phyloP scores from a whole-genome alignment of 2,888 invertebrate genomes.

The Malthinus seriepunctatus region DNA sequence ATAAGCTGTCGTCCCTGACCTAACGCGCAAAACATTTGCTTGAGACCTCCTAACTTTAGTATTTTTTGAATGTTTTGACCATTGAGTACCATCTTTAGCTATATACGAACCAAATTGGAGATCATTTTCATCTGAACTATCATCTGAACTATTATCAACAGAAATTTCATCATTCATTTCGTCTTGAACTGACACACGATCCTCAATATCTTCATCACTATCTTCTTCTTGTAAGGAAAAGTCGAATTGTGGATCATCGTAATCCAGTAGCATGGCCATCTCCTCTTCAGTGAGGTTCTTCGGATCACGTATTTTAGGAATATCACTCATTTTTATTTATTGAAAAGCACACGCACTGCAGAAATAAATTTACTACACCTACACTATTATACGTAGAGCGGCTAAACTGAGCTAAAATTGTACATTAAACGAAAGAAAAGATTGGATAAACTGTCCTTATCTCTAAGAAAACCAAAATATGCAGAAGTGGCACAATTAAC shows the following conservation, averaged over 20 bases:
- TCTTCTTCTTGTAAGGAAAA: background rate
- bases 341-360: too few relatives aligned
- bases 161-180: constrained; percentile 2
- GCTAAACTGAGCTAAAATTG: too few relatives aligned
- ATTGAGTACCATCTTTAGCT: constrained; percentile 12
- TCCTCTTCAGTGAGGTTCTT: constrained; percentile 11
- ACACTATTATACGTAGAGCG: too few relatives aligned
- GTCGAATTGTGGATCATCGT: too few relatives aligned
- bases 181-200: constrained; percentile 4
- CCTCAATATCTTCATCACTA: constrained; percentile 2
- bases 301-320: constrained; percentile 13
- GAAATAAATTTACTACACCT: too few relatives aligned
- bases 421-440: too few relatives aligned
- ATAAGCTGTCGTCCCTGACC: too few relatives aligned
- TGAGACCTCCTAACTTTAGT: constrained; percentile 3
- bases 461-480: too few relatives aligned
- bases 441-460: too few relatives aligned
- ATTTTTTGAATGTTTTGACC: constrained; percentile 13
- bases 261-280: background rate
- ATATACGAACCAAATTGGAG: background rate
- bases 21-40: constrained; percentile 7
- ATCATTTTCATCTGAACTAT: background rate
- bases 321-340: constrained; percentile 3
- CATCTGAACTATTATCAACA: background rate
- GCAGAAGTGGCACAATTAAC: too few relatives aligned